These are phyloP conservation scores for Smithornis capensis DNA, from an alignment of 2,113 vertebrate species.

Conservation along the genomic window DNA sequence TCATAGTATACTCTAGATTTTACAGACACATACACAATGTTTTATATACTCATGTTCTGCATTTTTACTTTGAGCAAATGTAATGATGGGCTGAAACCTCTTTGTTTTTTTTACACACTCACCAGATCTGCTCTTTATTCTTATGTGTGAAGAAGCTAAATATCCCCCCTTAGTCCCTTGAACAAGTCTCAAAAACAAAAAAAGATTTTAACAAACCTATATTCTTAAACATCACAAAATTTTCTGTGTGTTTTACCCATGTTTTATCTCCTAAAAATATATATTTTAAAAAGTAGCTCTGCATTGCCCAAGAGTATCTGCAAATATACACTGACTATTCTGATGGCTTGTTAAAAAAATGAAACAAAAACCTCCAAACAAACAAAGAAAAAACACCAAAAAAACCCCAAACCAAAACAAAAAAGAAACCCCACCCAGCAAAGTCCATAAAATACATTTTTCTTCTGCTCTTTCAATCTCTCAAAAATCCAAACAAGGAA, in stretches of 20 bases:
- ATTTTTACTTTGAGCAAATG: conserved; percentile 20
- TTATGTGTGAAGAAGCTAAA: not conserved
- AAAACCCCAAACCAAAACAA: not conserved
- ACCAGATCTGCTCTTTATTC: conserved; percentile 30
- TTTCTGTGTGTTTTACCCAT: not conserved
- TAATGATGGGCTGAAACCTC: conserved; percentile 15
- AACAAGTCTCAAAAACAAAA: not conserved
- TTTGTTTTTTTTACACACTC: conserved; percentile 4
- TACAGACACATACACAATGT: not conserved
- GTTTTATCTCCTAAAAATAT: not conserved
- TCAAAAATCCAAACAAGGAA: not conserved
- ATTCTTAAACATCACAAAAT: not conserved
- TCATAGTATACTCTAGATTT: not conserved
- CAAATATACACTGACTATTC: not conserved
- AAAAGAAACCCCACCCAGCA: not conserved
- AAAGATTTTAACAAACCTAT: not conserved
- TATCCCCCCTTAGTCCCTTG: not conserved
- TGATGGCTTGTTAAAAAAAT: not conserved
- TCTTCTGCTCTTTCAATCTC: not conserved
- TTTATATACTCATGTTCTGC: not conserved
- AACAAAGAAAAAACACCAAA: not conserved
- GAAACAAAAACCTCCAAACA: too few relatives aligned
- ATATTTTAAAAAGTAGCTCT: not conserved
- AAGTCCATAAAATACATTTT: not conserved
- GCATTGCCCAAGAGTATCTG: not conserved